A percentile compares a stretch with the other conserved stretches of the same genome.
phyloP scores from a whole-genome alignment of 2,797 vertebrate species.

The Propithecus deckenii region DNA sequence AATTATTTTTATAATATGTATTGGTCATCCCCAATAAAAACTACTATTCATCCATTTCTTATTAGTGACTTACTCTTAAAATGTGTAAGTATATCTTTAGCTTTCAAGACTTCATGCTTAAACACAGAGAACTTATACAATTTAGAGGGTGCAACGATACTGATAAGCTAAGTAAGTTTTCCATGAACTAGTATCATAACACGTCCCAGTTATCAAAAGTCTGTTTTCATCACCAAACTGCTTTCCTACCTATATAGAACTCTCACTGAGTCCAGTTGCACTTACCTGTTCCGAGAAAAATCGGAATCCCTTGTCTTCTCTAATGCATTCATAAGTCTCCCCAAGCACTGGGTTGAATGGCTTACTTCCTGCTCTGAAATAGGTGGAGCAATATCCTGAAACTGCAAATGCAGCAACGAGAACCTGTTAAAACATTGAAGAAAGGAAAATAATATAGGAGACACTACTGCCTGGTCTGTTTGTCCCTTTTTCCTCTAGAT shows the following conservation, averaged over 20 bases:
- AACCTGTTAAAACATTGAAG: conserved; percentile 86
- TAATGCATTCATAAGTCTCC: conserved; percentile 98
- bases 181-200: background rate
- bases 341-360: conserved; percentile 99
- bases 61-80: conserved; percentile 19
- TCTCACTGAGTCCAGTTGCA: background rate
- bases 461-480: background rate
- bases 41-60: background rate
- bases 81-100: background rate
- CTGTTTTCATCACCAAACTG: background rate
- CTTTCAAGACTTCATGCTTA: background rate
- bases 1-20: background rate
- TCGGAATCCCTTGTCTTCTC: conserved; percentile 99
- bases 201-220: background rate
- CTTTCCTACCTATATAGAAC: background rate
- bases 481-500: background rate
- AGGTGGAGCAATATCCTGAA: conserved; percentile 98
- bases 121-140: background rate
- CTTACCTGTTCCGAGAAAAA: conserved; percentile 98
- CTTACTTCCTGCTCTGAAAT: conserved; percentile 99
- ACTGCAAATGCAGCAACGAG: conserved; percentile 98
- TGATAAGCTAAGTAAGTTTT: background rate
- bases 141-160: background rate
- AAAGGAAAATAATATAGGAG: conserved; percentile 71
- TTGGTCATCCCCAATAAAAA: conserved; percentile 25